Conservation (phyloP, 2,888 invertebrate genomes). For the Brachyopa scutellaris region DNA sequence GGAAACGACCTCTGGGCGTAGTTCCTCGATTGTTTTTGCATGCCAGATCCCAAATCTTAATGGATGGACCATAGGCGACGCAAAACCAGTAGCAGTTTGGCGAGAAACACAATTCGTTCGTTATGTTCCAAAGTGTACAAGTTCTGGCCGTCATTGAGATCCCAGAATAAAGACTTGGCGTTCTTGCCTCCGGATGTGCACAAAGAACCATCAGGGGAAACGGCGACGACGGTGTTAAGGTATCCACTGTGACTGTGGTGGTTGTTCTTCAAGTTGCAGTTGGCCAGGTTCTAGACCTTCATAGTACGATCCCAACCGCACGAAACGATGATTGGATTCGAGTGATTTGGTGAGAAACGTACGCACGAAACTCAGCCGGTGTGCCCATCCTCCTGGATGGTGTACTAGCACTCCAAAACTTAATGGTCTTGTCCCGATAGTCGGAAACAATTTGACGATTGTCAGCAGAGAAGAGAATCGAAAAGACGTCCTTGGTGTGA, state of each 20-base stretch:
- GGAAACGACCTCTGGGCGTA: conserved; percentile 95
- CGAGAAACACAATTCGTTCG: conserved; percentile 99
- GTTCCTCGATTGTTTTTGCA: conserved; percentile 99
- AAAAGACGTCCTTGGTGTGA: conserved; percentile 99
- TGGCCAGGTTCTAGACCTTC: conserved; percentile 99
- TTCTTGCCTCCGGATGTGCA: conserved; percentile 99
- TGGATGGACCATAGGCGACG: conserved; percentile 98
- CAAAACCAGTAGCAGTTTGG: conserved; percentile 99
- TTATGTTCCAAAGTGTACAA: conserved; percentile 99
- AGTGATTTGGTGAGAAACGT: conserved; percentile 98
- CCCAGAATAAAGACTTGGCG: conserved; percentile 99
- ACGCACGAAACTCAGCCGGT: conserved; percentile 99
- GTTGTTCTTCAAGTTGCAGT: conserved; percentile 99
- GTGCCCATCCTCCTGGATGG: conserved; percentile 97
- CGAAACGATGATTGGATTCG: conserved; percentile 99
- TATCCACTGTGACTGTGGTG: conserved; percentile 98
- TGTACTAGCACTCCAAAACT: conserved; percentile 99
- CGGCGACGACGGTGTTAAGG: conserved; percentile 98
- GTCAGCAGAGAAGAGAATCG: conserved; percentile 99
- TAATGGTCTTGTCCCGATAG: conserved; percentile 99
- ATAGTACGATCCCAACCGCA: conserved; percentile 99
- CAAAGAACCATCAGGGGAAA: conserved; percentile 99
- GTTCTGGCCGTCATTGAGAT: conserved; percentile 99
- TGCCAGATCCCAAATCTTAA: conserved; percentile 99
- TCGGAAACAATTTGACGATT: conserved; percentile 99